Evolutionary conservation across 2,888 invertebrate species (phyloP).

Genomic region (Drosophila aldrichi): DNA sequence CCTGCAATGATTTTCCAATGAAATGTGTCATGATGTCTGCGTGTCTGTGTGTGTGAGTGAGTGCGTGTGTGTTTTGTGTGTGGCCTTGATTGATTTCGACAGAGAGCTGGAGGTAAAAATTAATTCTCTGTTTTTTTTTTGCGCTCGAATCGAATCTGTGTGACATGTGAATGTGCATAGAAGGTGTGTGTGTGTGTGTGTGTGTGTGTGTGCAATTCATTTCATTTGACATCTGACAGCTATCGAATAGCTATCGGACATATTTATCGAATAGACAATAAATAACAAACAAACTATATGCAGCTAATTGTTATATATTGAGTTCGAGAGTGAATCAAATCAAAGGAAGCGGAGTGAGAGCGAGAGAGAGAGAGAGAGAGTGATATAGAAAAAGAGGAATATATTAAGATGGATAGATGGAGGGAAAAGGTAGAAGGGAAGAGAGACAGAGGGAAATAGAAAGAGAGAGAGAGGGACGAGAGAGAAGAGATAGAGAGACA

Average conservation of each 20-base stretch:
- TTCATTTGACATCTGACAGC: conserved; percentile 58
- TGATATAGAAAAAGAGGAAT: not conserved
- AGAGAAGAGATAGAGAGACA: not conserved
- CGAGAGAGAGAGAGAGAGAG: not conserved
- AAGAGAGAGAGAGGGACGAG: not conserved
- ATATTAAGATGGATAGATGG: not conserved
- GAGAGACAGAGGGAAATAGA: not conserved
- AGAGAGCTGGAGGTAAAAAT: conserved; percentile 41
- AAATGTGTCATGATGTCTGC: conserved; percentile 57
- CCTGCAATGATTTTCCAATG: conserved; percentile 75
- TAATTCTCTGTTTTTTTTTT: conserved; percentile 25
- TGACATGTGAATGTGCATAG: conserved; percentile 29
- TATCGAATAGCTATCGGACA: conserved; percentile 64
- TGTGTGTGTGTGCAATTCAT: conserved; percentile 63
- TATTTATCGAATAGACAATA: conserved; percentile 41
- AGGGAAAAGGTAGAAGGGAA: not conserved
- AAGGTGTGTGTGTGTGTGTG: conserved; percentile 55
- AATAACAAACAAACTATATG: conserved; percentile 16
- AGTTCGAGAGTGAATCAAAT: not conserved
- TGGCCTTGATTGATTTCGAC: conserved; percentile 69
- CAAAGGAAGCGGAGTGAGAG: not conserved
- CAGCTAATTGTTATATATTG: conserved; percentile 17
- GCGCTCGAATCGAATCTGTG: conserved; percentile 25
- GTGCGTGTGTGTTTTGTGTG: conserved; percentile 41
- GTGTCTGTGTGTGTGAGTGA: conserved; percentile 8